phyloP scores from a whole-genome alignment of 2,888 invertebrate species.

The Epirrhoe alternata region DNA sequence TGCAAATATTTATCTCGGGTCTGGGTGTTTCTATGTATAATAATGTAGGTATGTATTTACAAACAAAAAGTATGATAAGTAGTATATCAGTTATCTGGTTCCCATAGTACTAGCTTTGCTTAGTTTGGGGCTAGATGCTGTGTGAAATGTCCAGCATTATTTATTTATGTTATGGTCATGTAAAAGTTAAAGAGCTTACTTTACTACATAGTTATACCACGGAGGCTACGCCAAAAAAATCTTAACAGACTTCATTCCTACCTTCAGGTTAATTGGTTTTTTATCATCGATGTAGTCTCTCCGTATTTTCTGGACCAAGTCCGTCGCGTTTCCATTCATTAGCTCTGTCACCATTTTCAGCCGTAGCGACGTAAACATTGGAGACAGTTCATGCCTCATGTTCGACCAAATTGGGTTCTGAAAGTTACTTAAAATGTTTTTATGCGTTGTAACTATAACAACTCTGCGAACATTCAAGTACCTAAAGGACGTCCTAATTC shows the following conservation, averaged over 20 bases:
- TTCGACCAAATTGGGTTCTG: conserved; percentile 68
- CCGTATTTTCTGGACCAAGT: conserved; percentile 64
- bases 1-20: too few relatives aligned
- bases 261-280: conserved; percentile 65
- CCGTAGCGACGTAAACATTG: conserved; percentile 67
- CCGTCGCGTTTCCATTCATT: conserved; percentile 68
- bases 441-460: neutral
- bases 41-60: too few relatives aligned
- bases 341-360: conserved; percentile 62
- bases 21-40: too few relatives aligned
- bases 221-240: too few relatives aligned
- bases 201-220: too few relatives aligned
- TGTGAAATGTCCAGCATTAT: too few relatives aligned
- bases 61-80: too few relatives aligned
- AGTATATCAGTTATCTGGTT: too few relatives aligned
- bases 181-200: too few relatives aligned
- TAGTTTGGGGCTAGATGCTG: too few relatives aligned
- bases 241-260: conserved; percentile 34
- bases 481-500: neutral
- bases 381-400: conserved; percentile 64
- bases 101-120: too few relatives aligned
- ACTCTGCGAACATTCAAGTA: neutral
- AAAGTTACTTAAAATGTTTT: conserved; percentile 3
- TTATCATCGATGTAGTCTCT: conserved; percentile 61
- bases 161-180: too few relatives aligned